These are phyloP conservation scores for Drosophila subpulchrella DNA, from an alignment of 1,140 invertebrate genomes.

Conservation along the genomic window DNA sequence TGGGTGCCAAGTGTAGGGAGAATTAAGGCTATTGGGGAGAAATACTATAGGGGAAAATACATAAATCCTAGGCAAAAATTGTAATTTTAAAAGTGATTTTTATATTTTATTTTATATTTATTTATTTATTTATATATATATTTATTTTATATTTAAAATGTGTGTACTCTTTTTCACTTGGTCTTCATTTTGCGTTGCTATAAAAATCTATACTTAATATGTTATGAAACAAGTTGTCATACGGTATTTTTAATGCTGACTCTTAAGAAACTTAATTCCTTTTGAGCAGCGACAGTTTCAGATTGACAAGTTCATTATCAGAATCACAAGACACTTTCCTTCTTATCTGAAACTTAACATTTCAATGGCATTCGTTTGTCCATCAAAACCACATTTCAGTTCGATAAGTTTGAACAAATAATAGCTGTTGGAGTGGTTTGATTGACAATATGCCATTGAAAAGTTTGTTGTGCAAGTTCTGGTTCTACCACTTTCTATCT, in stretches of 20 bases:
- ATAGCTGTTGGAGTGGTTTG: slow-evolving; percentile 22
- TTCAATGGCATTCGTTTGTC: slow-evolving; percentile 6
- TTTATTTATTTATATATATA: too few species aligned
- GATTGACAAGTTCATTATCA: slow-evolving; percentile 12
- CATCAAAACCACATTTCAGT: slow-evolving; percentile 10
- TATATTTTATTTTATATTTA: too few species aligned
- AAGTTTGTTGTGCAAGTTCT: slow-evolving; percentile 20
- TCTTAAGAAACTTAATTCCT: too few species aligned
- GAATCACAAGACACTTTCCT: background rate
- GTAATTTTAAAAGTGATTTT: background rate
- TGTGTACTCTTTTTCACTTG: too few species aligned
- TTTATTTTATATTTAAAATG: too few species aligned
- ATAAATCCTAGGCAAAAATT: background rate
- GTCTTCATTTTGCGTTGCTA: too few species aligned
- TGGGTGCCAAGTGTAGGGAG: slow-evolving; percentile 9
- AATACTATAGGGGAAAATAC: background rate
- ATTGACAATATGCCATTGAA: slow-evolving; percentile 28
- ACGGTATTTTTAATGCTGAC: background rate
- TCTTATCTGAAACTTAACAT: slow-evolving; percentile 12
- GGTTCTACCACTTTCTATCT: slow-evolving; percentile 3
- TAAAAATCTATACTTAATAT: background rate
- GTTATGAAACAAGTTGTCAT: background rate
- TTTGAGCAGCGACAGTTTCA: background rate
- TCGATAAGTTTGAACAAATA: slow-evolving; percentile 41
- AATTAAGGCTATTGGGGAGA: background rate